Evolutionary conservation across 2,113 vertebrate species (phyloP).

Genomic region (Callithrix jacchus): DNA sequence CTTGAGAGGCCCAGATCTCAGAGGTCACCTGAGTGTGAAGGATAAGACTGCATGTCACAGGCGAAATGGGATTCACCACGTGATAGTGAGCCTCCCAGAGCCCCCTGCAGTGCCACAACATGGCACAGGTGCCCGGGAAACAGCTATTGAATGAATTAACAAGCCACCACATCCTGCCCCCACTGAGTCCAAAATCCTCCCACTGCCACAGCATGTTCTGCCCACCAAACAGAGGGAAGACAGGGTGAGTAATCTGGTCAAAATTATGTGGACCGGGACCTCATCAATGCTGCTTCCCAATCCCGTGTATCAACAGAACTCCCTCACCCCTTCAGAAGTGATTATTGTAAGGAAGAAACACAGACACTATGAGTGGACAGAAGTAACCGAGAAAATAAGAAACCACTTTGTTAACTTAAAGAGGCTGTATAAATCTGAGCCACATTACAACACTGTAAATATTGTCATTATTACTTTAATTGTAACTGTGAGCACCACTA

Average conservation of each 20-base stretch:
- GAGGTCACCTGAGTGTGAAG: not conserved
- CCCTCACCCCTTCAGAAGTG: not conserved
- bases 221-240: not conserved
- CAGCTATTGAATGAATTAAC: not conserved
- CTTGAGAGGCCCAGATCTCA: not conserved
- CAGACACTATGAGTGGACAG: not conserved
- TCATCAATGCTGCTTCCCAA: not conserved
- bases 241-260: not conserved
- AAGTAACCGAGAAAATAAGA: not conserved
- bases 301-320: not conserved
- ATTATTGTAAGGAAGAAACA: not conserved
- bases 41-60: not conserved
- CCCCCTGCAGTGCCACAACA: not conserved
- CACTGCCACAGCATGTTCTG: not conserved
- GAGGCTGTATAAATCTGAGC: not conserved
- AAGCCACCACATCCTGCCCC: not conserved
- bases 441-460: not conserved
- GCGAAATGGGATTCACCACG: not conserved
- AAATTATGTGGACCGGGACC: not conserved
- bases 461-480: not conserved
- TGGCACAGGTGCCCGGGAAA: rapidly evolving
- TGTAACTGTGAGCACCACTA: not conserved
- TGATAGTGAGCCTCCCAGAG: no score
- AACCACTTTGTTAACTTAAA: not conserved
- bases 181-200: not conserved